Base-by-base conservation (phyloP, 2,888 invertebrate species). In the Tiphia femorata region DNA sequence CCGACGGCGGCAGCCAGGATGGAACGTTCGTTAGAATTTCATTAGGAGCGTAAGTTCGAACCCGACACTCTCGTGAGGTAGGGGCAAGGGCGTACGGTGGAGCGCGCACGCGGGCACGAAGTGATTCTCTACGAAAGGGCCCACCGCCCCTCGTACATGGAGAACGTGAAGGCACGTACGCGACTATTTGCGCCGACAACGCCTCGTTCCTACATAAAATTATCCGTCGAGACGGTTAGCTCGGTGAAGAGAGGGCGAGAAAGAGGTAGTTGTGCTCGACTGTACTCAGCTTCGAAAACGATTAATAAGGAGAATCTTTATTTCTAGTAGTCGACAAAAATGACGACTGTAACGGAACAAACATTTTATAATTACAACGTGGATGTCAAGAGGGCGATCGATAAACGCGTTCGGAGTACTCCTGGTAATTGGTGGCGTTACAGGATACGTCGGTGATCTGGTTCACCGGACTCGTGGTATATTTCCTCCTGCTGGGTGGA, bases 371-470 rank as follows among this genome's bases (percentile, higher is more conserved):
- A n/a, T n/a, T n/a, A n/a, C n/a, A n/a, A n/a, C n/a, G n/a, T n/a
- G n/a, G n/a, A n/a, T n/a, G n/a, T n/a, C n/a, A n/a, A n/a, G n/a
- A n/a, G n/a, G n/a, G n/a, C n/a, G n/a, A n/a, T 3, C 72, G 69
- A 52, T 77, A 81, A 49, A 72, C 77, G 40, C 67, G 70, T 49
- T 66, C 69, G 2, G 44, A 46, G 44, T 81, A 81, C 10, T 68
- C 50, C 16, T 35, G 12, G 54, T 73, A 81, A 70, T 75, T 81
- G 2, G 57, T 68, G 1, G 55, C 57, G 49, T 81, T 79, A 52
- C 80, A 80, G 10, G 79, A 72, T 12, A 73, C 52, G n/a, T 51
- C 62, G 0, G 81, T 81, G 16, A 81, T 73, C 29, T 69, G 67
- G 19, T 72, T 66, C 30, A 81, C 67, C 33, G 75, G 67, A 50